A percentile compares a stretch with the other conserved stretches of the same genome.
Conservation (phyloP, 2,888 invertebrate species). For the Lepidochitona cinerea region DNA sequence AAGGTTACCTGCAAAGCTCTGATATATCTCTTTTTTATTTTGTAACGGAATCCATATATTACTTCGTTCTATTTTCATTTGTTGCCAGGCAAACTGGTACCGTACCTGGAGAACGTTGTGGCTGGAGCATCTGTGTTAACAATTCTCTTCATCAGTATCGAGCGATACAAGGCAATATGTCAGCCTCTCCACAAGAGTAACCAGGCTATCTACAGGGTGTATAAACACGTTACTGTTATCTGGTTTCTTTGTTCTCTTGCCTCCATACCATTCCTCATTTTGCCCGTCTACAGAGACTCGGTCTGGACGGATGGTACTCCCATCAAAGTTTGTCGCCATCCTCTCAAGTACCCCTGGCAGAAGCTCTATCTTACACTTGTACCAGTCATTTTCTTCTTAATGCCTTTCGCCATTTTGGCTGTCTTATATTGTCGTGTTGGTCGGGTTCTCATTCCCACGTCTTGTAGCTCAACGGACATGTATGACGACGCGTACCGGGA, state of each 20-base stretch:
- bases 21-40: no score
- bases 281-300: constrained; percentile 34
- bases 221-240: constrained; percentile 22
- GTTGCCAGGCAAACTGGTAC: constrained; percentile 88
- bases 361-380: constrained; percentile 25
- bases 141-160: constrained; percentile 93
- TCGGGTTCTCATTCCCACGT: constrained; percentile 9
- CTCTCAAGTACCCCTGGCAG: constrained; percentile 30
- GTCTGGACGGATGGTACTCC: constrained; percentile 39
- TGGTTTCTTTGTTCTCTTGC: constrained; percentile 59
- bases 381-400: constrained; percentile 31
- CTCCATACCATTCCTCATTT: constrained; percentile 68
- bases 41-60: no score
- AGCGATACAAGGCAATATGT: constrained; percentile 91
- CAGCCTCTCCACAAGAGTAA: constrained; percentile 79
- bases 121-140: constrained; percentile 94
- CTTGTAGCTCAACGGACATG: background rate
- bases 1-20: no score
- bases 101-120: constrained; percentile 92
- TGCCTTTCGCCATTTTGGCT: constrained; percentile 32
- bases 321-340: constrained; percentile 41
- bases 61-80: no score
- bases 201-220: constrained; percentile 19
- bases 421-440: constrained; percentile 30
- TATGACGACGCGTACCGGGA: constrained; percentile 10